A percentile compares a stretch with the other conserved stretches of the same genome.
phyloP scores from a whole-genome alignment of 2,113 vertebrate genomes.

The Sebastes schlegelii region DNA sequence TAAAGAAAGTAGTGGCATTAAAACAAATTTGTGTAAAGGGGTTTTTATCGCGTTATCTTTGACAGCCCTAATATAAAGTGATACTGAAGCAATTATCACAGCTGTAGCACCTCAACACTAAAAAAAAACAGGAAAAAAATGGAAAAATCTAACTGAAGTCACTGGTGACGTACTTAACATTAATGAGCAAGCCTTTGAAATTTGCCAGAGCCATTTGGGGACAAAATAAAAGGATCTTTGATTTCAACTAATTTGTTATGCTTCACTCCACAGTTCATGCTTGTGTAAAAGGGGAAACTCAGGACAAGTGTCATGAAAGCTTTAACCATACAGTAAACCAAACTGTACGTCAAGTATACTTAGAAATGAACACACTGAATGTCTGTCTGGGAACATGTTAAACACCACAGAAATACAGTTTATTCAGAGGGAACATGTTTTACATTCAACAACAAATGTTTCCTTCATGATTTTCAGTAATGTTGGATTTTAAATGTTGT shows the following conservation, averaged over 20 bases:
- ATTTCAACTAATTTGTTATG: not conserved
- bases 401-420: not conserved
- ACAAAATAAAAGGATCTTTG: constrained; percentile 17
- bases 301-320: not conserved
- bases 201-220: not conserved
- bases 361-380: not conserved
- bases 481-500: not conserved
- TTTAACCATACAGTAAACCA: not conserved
- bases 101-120: not conserved
- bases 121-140: not conserved
- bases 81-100: not conserved
- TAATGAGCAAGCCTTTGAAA: constrained; percentile 8
- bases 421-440: not conserved
- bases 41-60: too few species aligned
- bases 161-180: not conserved
- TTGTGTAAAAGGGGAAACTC: not conserved
- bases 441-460: not conserved
- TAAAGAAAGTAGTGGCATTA: too few species aligned
- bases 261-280: not conserved
- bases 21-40: too few species aligned
- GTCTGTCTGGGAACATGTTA: not conserved
- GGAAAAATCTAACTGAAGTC: not conserved
- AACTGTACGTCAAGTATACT: not conserved
- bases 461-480: not conserved
- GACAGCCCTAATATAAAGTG: too few species aligned